phyloP scores from a whole-genome alignment of 1,140 invertebrate species.

The Trachymyrmex cornetzi region DNA sequence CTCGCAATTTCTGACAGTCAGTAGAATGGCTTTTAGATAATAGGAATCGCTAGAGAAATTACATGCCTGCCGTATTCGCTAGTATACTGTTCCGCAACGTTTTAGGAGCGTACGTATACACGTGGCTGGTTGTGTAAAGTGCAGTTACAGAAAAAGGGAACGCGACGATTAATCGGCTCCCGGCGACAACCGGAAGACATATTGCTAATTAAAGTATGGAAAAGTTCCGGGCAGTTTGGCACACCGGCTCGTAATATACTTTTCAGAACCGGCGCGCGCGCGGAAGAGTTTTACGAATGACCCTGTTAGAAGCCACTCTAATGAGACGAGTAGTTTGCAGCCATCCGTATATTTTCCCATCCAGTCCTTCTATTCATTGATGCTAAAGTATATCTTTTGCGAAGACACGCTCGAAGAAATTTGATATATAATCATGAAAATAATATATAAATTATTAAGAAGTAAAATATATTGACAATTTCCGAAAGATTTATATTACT shows the following conservation, averaged over 20 bases:
- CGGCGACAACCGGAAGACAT: slow-evolving; percentile 59
- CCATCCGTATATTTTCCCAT: slow-evolving; percentile 12
- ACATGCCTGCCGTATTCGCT: slow-evolving; percentile 1
- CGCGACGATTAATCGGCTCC: slow-evolving; percentile 48
- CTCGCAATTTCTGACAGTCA: slow-evolving; percentile 47
- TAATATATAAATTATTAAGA: background rate
- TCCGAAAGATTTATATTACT: slow-evolving; percentile 5
- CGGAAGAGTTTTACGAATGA: slow-evolving; percentile 40
- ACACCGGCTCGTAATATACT: slow-evolving; percentile 53
- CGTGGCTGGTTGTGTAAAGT: slow-evolving; percentile 3
- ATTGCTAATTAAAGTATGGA: slow-evolving; percentile 70
- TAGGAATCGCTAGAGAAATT: slow-evolving; percentile 33
- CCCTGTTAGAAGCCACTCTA: slow-evolving; percentile 42
- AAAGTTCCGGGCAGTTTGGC: slow-evolving; percentile 64
- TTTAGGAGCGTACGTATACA: background rate
- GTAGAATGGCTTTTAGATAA: slow-evolving; percentile 51
- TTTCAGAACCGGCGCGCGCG: slow-evolving; percentile 7
- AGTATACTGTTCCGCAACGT: background rate
- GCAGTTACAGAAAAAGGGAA: slow-evolving; percentile 41
- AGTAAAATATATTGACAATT: slow-evolving; percentile 21
- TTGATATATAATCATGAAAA: background rate
- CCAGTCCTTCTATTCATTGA: background rate
- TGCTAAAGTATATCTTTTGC: background rate
- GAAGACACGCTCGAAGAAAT: background rate
- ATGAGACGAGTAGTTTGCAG: slow-evolving; percentile 45